Conservation (phyloP, 2,113 vertebrate genomes). For the Colius striatus region DNA sequence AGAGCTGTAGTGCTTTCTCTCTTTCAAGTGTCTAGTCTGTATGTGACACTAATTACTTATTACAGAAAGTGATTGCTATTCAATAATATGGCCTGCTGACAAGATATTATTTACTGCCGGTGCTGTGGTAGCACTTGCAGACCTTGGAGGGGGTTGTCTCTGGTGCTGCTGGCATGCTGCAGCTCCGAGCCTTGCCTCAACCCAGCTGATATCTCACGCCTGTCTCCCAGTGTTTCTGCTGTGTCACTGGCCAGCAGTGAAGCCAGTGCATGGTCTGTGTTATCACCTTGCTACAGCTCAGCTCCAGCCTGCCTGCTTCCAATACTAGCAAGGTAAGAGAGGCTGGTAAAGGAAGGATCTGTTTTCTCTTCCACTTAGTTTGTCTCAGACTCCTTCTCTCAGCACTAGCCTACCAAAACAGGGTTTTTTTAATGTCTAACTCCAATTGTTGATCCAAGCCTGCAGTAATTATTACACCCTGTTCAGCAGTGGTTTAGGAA, state of each 20-base stretch:
- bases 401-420: neutral
- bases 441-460: neutral
- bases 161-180: neutral
- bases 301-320: neutral
- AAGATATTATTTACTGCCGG: neutral
- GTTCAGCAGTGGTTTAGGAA: neutral
- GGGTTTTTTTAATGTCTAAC: neutral
- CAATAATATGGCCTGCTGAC: slow-evolving; percentile 2
- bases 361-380: neutral
- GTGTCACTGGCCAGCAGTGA: accelerated
- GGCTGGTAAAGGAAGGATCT: neutral
- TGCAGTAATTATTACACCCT: neutral
- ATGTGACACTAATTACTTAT: slow-evolving; percentile 45
- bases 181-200: neutral
- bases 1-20: neutral
- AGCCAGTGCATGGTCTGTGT: neutral
- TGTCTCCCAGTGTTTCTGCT: neutral
- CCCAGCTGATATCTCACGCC: neutral
- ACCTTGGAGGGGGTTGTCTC: neutral
- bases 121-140: neutral
- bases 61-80: slow-evolving; percentile 41
- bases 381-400: neutral
- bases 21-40: slow-evolving; percentile 12
- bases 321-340: neutral
- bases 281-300: neutral